These are phyloP conservation scores for Ophraella communa DNA, from an alignment of 2,888 invertebrate genomes.

Conservation along the genomic window DNA sequence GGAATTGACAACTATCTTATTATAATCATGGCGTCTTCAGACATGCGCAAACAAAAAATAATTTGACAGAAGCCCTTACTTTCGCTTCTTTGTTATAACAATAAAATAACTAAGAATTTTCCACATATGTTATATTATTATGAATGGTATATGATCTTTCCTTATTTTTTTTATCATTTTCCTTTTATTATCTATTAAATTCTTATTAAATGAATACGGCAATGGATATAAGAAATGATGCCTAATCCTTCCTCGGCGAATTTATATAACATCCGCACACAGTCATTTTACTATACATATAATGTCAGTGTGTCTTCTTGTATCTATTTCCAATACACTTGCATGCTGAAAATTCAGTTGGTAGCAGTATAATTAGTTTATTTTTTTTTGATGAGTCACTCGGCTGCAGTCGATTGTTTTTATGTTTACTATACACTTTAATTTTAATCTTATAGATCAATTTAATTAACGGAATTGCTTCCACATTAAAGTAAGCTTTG, in stretches of 20 bases:
- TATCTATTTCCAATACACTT: background rate
- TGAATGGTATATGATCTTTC: too few species aligned
- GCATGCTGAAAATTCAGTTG: constrained; percentile 13
- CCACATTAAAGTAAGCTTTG: constrained; percentile 16
- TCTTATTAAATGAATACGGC: too few species aligned
- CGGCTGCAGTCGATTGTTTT: constrained; percentile 15
- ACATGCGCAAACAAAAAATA: too few species aligned
- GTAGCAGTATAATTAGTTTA: background rate
- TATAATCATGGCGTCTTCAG: too few species aligned
- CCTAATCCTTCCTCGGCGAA: constrained; percentile 23
- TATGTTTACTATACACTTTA: constrained; percentile 10
- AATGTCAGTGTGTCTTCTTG: constrained; percentile 5
- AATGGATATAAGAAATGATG: constrained; percentile 1
- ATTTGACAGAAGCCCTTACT: too few species aligned
- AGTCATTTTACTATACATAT: constrained; percentile 25
- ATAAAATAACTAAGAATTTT: too few species aligned
- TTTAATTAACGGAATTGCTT: constrained; percentile 50
- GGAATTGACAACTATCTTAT: too few species aligned
- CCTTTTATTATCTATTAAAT: too few species aligned
- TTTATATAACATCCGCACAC: constrained; percentile 22
- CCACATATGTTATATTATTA: too few species aligned
- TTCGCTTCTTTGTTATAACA: too few species aligned
- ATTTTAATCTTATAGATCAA: constrained; percentile 48
- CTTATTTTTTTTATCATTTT: too few species aligned
- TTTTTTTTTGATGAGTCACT: constrained; percentile 27